These are phyloP conservation scores for Leucoma salicis DNA, from an alignment of 2,888 invertebrate genomes.

Conservation along the genomic window DNA sequence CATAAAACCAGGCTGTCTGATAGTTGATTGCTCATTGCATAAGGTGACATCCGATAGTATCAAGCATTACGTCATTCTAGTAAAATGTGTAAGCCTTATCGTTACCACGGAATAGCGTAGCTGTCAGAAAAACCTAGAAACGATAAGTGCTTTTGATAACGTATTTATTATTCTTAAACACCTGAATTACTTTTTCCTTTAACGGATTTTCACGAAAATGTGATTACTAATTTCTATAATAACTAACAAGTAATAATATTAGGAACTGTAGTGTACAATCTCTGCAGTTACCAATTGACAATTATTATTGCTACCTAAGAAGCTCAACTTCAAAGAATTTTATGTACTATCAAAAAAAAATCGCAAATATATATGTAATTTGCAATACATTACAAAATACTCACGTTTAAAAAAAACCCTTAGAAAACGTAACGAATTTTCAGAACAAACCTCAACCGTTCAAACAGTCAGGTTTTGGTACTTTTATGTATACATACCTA, in stretches of 20 bases:
- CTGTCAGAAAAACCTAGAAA: slow-evolving; percentile 15
- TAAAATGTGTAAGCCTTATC: background rate
- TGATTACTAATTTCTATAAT: background rate
- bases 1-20: slow-evolving; percentile 37
- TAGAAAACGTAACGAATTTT: too few species aligned
- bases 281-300: too few species aligned
- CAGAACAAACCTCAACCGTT: too few species aligned
- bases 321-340: too few species aligned
- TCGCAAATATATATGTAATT: too few species aligned
- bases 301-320: too few species aligned
- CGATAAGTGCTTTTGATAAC: slow-evolving; percentile 22
- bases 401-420: too few species aligned
- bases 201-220: background rate
- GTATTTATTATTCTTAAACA: slow-evolving; percentile 14
- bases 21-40: slow-evolving; percentile 29
- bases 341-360: too few species aligned
- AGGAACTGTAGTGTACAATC: too few species aligned
- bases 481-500: too few species aligned
- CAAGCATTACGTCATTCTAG: background rate
- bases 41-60: slow-evolving; percentile 17
- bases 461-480: too few species aligned
- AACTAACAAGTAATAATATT: background rate
- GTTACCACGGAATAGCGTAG: background rate
- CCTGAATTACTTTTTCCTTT: background rate
- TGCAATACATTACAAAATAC: too few species aligned